A percentile compares a stretch with the other conserved stretches of the same genome.
phyloP scores from a whole-genome alignment of 2,797 vertebrate genomes.

The Scolopax rusticola region DNA sequence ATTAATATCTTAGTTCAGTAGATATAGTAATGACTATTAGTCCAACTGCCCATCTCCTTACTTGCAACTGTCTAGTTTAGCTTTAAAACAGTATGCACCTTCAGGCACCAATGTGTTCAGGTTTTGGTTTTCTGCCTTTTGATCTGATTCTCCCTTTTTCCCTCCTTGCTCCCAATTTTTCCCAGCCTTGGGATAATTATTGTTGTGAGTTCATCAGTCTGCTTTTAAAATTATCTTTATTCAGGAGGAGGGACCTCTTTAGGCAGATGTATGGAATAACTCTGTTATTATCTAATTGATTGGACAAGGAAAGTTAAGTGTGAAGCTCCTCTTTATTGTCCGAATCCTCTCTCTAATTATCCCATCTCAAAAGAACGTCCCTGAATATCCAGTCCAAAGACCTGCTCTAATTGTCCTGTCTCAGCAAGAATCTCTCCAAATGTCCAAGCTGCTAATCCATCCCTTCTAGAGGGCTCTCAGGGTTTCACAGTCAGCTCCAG shows the following conservation, averaged over 20 bases:
- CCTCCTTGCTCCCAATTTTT: not conserved
- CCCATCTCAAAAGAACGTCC: not conserved
- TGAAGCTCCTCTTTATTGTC: not conserved
- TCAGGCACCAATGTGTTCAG: rapidly evolving
- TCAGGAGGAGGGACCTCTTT: not conserved
- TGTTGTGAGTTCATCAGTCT: not conserved
- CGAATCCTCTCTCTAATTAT: not conserved
- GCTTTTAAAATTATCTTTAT: not conserved
- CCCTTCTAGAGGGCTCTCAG: not conserved
- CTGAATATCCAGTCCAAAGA: rapidly evolving
- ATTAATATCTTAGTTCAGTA: not conserved
- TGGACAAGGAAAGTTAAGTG: constrained; percentile 7
- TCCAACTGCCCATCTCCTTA: not conserved
- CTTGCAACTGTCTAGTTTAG: rapidly evolving
- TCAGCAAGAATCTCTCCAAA: not conserved
- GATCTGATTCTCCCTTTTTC: not conserved
- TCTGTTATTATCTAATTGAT: not conserved
- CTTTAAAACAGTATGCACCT: not conserved
- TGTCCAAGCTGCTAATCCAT: not conserved
- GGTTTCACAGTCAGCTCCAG: not conserved
- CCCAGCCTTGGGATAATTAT: not conserved
- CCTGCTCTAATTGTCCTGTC: not conserved
- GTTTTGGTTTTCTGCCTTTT: not conserved
- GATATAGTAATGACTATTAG: rapidly evolving
- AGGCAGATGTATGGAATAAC: not conserved